Conservation (phyloP, 2,888 invertebrate genomes). For the Drosophila planitibia region DNA sequence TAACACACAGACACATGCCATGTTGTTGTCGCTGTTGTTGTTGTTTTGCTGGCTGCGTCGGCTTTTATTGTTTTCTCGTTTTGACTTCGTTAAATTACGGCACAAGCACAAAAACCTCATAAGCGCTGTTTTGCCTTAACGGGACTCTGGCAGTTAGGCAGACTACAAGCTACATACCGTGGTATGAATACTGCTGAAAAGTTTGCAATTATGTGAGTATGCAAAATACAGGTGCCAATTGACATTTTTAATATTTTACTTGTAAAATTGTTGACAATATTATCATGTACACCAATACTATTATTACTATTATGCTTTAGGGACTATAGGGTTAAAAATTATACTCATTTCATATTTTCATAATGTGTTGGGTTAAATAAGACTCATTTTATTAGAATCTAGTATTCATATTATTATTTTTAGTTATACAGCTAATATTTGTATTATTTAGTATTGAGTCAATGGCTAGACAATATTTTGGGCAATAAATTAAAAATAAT, state of each 20-base stretch:
- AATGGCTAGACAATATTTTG: not conserved
- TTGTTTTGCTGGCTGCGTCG: constrained; percentile 46
- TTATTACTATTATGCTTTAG: not conserved
- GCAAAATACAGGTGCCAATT: not conserved
- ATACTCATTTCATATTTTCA: not conserved
- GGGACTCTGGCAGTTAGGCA: constrained; percentile 11
- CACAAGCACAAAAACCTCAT: constrained; percentile 80
- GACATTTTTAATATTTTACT: not conserved
- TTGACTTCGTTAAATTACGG: constrained; percentile 84
- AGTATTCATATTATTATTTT: not conserved
- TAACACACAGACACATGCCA: constrained; percentile 15
- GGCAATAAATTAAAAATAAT: not conserved
- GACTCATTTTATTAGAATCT: not conserved
- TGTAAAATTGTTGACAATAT: too few relatives aligned
- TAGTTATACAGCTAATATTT: not conserved
- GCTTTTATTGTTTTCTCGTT: constrained; percentile 81
- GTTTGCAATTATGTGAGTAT: constrained; percentile 12
- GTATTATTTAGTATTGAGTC: not conserved
- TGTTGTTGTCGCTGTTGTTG: constrained; percentile 24
- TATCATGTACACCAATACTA: too few relatives aligned
- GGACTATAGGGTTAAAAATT: not conserved
- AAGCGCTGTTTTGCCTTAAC: constrained; percentile 57
- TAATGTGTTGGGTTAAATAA: not conserved
- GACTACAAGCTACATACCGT: constrained; percentile 31
- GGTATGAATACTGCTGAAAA: constrained; percentile 8